Conservation (phyloP, 1,140 invertebrate species). For the Druon quercuslanigerum region DNA sequence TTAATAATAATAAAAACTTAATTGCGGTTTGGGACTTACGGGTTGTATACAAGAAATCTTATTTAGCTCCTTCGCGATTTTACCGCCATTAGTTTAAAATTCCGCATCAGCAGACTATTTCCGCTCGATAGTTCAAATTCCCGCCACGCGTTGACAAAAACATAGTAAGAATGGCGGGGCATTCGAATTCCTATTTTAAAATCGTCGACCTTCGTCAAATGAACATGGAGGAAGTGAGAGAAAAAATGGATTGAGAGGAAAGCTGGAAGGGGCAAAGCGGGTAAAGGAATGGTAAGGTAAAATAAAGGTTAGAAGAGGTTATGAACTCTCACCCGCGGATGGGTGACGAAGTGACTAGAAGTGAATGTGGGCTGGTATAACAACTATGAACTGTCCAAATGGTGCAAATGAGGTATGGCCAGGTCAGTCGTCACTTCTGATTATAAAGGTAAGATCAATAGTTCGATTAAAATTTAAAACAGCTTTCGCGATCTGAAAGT, state of each 20-base stretch:
- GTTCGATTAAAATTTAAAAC: neutral
- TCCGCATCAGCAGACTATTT: too few relatives aligned
- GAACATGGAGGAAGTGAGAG: conserved; percentile 37
- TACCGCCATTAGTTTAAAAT: too few relatives aligned
- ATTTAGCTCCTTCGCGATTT: too few relatives aligned
- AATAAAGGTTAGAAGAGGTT: conserved; percentile 62
- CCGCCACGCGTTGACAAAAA: neutral
- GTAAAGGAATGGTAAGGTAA: conserved; percentile 60
- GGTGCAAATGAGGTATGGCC: conserved; percentile 52
- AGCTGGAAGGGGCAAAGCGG: conserved; percentile 36
- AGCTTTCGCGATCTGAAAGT: conserved; percentile 14
- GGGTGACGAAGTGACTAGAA: conserved; percentile 43
- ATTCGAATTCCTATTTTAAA: conserved; percentile 1
- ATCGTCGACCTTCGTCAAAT: conserved; percentile 36
- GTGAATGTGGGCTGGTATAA: conserved; percentile 23
- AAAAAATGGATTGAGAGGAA: conserved; percentile 34
- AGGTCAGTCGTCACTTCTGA: conserved; percentile 46
- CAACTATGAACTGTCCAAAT: conserved; percentile 46
- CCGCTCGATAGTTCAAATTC: neutral
- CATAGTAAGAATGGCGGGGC: neutral
- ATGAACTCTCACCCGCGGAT: conserved; percentile 62
- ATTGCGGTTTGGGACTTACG: too few relatives aligned
- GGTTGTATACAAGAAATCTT: too few relatives aligned
- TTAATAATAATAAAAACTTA: too few relatives aligned
- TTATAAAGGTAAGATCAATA: conserved; percentile 51